Evolutionary conservation across 2,888 invertebrate genomes (phyloP).

Genomic region (Lordiphosa andalusiaca): DNA sequence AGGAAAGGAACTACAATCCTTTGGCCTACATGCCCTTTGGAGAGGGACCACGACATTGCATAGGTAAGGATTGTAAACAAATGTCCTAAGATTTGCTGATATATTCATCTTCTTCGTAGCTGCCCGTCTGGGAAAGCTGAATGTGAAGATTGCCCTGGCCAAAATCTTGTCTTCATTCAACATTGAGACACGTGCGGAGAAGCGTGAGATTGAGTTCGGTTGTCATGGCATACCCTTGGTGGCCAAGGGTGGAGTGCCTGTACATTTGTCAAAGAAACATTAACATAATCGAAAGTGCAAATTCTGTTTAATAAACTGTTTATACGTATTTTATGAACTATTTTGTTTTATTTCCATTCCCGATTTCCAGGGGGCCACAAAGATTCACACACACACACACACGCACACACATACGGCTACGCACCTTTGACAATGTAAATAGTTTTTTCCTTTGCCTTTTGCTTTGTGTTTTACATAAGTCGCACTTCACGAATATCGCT

Average conservation of each 20-base stretch:
- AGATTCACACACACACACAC: conserved; percentile 2
- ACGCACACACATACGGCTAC: conserved; percentile 10
- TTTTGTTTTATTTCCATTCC: too few relatives aligned
- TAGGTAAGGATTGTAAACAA: conserved; percentile 65
- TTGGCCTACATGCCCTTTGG: conserved; percentile 80
- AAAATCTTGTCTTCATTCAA: conserved; percentile 71
- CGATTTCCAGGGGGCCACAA: not conserved
- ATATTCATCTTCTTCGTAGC: conserved; percentile 42
- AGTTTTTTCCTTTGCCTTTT: conserved; percentile 40
- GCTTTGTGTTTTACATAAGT: conserved; percentile 57
- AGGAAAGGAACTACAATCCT: conserved; percentile 66
- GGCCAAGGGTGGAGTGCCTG: conserved; percentile 71
- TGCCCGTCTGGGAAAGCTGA: conserved; percentile 76
- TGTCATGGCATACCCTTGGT: conserved; percentile 64
- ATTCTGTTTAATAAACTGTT: conserved; percentile 1
- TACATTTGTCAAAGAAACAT: conserved; percentile 48
- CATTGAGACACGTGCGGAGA: conserved; percentile 54
- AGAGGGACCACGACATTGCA: conserved; percentile 80
- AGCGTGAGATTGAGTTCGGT: conserved; percentile 74
- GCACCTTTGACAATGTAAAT: conserved; percentile 43
- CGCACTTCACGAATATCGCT: conserved; percentile 15
- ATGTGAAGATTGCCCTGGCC: conserved; percentile 76
- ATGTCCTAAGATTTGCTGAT: not conserved
- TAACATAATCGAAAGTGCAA: not conserved
- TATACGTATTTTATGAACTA: not conserved